phyloP scores from a whole-genome alignment of 1,140 invertebrate genomes.

The Lasaia peninsularis region DNA sequence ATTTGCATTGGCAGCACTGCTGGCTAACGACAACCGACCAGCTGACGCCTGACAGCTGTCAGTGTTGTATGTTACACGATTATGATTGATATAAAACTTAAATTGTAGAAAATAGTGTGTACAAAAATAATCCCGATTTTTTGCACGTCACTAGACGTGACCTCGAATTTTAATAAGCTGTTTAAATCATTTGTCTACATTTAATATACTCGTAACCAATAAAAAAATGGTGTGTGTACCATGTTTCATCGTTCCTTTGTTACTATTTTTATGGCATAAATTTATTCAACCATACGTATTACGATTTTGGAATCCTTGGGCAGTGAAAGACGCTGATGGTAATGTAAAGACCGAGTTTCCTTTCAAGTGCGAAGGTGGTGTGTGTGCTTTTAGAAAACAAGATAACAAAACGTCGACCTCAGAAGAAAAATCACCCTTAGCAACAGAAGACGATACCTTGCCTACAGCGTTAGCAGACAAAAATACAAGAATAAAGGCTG shows the following conservation, averaged over 20 bases:
- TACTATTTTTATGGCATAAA: slow-evolving; percentile 86
- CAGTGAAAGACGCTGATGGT: slow-evolving; percentile 78
- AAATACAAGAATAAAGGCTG: slow-evolving; percentile 11
- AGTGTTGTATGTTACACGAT: no score
- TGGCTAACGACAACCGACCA: no score
- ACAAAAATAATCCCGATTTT: no score
- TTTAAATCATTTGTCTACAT: no score
- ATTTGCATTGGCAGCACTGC: no score
- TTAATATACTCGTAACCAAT: no score
- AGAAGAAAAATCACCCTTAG: background rate
- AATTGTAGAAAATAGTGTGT: no score
- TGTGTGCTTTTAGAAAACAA: slow-evolving; percentile 54
- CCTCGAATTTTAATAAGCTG: no score
- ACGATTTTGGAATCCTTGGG: slow-evolving; percentile 88
- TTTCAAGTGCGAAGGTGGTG: slow-evolving; percentile 77
- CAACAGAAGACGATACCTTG: slow-evolving; percentile 11
- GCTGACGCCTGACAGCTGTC: no score
- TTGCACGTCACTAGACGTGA: no score
- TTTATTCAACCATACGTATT: slow-evolving; percentile 85
- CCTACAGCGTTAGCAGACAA: background rate
- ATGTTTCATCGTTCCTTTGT: slow-evolving; percentile 85
- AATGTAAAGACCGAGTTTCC: slow-evolving; percentile 78
- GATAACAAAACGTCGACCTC: slow-evolving; percentile 26
- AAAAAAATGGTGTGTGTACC: slow-evolving; percentile 86
- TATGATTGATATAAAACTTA: no score